Evolutionary conservation across 2,113 vertebrate species (phyloP).

Genomic region (Saguinus imperator): DNA sequence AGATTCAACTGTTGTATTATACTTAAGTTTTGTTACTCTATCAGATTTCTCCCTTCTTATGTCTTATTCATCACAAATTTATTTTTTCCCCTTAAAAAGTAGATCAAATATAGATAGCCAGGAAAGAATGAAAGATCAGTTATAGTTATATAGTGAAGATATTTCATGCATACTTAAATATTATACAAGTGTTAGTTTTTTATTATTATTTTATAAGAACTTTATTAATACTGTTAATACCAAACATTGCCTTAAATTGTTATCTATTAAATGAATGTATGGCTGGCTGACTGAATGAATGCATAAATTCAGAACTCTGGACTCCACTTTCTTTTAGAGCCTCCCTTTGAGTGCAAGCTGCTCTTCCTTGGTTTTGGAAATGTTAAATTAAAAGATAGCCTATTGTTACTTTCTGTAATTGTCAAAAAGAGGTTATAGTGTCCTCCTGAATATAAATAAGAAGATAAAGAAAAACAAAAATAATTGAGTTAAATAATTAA

Average conservation of each 20-base stretch:
- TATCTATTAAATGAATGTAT: not conserved
- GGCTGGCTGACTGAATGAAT: not conserved
- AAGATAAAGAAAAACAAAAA: not conserved
- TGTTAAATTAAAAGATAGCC: not conserved
- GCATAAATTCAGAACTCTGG: not conserved
- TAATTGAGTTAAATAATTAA: not conserved
- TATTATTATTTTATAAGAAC: not conserved
- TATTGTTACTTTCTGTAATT: conserved; percentile 22
- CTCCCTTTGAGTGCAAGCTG: not conserved
- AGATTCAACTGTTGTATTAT: not conserved
- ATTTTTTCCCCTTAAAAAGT: not conserved
- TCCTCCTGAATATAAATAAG: not conserved
- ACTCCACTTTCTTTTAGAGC: not conserved
- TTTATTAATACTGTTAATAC: not conserved
- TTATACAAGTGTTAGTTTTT: not conserved
- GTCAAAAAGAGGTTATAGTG: not conserved
- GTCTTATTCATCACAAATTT: not conserved
- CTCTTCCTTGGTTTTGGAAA: conserved; percentile 29
- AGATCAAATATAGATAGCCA: not conserved
- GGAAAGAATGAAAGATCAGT: not conserved
- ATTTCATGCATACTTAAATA: not conserved
- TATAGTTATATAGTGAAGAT: not conserved
- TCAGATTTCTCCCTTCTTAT: not conserved
- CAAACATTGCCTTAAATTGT: not conserved
- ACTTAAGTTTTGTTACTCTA: not conserved